These are phyloP conservation scores for Pentalonia nigronervosa DNA, from an alignment of 1,140 invertebrate species.

Conservation along the genomic window DNA sequence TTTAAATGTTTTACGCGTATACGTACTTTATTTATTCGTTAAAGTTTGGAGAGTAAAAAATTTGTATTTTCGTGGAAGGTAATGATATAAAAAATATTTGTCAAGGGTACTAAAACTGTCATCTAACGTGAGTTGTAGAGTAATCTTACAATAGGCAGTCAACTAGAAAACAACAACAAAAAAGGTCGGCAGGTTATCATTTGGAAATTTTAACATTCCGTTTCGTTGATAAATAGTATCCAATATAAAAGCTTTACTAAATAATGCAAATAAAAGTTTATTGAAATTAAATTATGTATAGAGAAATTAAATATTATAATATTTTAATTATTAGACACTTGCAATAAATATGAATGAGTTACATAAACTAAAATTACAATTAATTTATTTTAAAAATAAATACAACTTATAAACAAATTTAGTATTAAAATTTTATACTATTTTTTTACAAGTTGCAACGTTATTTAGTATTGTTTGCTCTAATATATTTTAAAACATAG, in stretches of 20 bases:
- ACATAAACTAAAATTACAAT: neutral
- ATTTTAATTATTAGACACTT: neutral
- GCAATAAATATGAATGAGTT: no score
- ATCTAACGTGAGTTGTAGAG: neutral
- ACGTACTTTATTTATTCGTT: neutral
- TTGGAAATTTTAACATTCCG: neutral
- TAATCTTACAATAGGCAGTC: neutral
- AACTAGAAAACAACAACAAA: neutral
- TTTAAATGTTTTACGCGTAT: neutral
- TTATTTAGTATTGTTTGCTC: neutral
- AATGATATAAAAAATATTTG: neutral
- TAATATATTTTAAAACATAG: neutral
- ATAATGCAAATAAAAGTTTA: neutral
- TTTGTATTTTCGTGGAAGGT: neutral
- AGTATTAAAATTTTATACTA: neutral
- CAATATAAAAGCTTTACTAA: neutral
- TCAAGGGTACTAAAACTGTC: slow-evolving; percentile 13
- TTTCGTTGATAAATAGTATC: neutral
- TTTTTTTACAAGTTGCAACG: neutral
- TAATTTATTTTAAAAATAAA: neutral
- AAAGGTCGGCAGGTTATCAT: neutral
- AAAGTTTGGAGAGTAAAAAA: neutral
- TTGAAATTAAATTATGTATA: neutral
- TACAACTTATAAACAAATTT: neutral
- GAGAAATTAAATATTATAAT: neutral